Conservation (phyloP, 2,888 invertebrate genomes). For the Drosophila phalerata region DNA sequence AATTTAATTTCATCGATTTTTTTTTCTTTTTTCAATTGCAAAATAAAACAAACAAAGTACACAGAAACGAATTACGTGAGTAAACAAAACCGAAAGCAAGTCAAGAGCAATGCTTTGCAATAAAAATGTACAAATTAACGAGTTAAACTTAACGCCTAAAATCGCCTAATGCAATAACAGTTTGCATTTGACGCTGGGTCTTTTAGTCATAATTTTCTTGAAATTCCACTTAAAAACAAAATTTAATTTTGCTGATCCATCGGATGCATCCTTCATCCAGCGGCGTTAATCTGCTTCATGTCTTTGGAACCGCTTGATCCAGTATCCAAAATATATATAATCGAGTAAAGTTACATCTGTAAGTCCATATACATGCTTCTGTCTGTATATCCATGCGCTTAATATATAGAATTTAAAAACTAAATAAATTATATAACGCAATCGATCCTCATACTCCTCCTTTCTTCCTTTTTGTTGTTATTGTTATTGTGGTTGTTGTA, state of each 20-base stretch:
- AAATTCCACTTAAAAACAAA: slow-evolving; percentile 59
- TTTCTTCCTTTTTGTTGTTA: not conserved
- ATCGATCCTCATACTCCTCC: slow-evolving; percentile 29
- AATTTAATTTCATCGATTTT: slow-evolving; percentile 31
- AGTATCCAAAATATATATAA: slow-evolving; percentile 33
- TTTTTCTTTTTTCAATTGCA: slow-evolving; percentile 14
- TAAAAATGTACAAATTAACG: slow-evolving; percentile 48
- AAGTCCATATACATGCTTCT: slow-evolving; percentile 13
- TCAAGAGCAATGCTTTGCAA: slow-evolving; percentile 50
- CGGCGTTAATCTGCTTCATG: slow-evolving; percentile 41
- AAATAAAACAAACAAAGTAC: slow-evolving; percentile 36
- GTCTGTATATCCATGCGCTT: slow-evolving; percentile 36
- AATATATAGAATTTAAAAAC: slow-evolving; percentile 57
- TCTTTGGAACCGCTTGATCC: slow-evolving; percentile 74
- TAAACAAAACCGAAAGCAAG: slow-evolving; percentile 47
- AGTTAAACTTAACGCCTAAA: slow-evolving; percentile 67
- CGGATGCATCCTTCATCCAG: slow-evolving; percentile 27
- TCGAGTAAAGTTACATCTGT: slow-evolving; percentile 21
- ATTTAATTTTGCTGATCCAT: slow-evolving; percentile 70
- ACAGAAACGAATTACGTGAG: slow-evolving; percentile 40
- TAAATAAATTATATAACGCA: slow-evolving; percentile 74
- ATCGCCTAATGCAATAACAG: slow-evolving; percentile 54
- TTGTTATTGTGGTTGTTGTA: slow-evolving; percentile 37
- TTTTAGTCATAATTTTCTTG: slow-evolving; percentile 57
- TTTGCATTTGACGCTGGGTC: slow-evolving; percentile 60